Base-by-base conservation (phyloP, 1,140 invertebrate species). In the Hycleus phaleratus region DNA sequence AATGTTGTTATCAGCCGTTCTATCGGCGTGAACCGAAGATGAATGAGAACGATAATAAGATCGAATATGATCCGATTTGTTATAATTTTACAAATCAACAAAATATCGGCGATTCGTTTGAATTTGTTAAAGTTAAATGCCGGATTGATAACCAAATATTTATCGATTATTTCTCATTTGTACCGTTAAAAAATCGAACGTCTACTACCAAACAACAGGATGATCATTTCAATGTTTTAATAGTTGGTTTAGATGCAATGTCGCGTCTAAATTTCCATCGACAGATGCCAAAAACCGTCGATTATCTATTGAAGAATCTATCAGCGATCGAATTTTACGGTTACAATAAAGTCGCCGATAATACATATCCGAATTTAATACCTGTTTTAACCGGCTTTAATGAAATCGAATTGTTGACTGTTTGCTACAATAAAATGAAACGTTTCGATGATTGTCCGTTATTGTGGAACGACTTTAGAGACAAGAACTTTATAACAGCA, bases 191-290 rank as follows among this genome's bases (percentile, higher is more conserved):
- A 60, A 50, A 65, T 12, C 39, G 61, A 38, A 24, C 58, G 59
- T 44, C 39, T 63, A 65, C 45, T 3, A 4, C 18, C 11, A 32
- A 32, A 5, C 32, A 32, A 32, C 47, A 49, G 3, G 1, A 10
- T 8, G 11, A 44, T 7, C 52, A 45, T 25, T 5, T 80, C 7
- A 87, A 83, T 61, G 78, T 96, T 0, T 76, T 95, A 24, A 76
- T 95, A 8, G 70, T 95, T n/a, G 93, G 93, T 0, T 78, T 95
- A 10, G 92, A 95, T 70, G 86, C 89, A 0, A 81, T 94, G 2
- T 95, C 92, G 0, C 79, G 90, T 46, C 76, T 93, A 47, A 93
- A 95, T 74, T 86, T 93, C 56, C 81, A 87, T 45, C 80, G 91
- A 18, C 86, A 89, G 56, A 88, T 94, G 85, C 86, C 85, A 0